Evolutionary conservation across 2,797 vertebrate genomes (phyloP).

Genomic region (Sciurus carolinensis): DNA sequence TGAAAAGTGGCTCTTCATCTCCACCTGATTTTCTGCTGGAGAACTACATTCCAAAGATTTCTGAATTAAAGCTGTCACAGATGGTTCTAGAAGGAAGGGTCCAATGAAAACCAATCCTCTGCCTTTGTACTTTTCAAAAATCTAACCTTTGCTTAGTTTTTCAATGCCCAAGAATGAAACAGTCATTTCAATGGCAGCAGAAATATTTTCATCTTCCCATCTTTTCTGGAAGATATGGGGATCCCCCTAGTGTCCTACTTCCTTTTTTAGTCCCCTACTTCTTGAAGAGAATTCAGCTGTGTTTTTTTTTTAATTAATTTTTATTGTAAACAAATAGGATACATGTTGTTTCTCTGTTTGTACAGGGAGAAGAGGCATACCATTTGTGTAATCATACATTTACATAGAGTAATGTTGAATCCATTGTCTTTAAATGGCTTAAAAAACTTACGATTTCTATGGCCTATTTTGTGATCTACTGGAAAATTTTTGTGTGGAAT

Average conservation of each 20-base stretch:
- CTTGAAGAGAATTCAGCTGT: constrained; percentile 44
- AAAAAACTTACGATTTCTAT: not conserved
- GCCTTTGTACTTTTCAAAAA: not conserved
- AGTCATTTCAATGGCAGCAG: not conserved
- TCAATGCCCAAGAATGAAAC: not conserved
- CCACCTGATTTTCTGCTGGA: not conserved
- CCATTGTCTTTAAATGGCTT: not conserved
- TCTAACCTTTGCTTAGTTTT: not conserved
- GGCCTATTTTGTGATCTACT: not conserved
- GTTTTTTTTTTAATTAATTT: not conserved
- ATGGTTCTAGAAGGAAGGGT: not conserved
- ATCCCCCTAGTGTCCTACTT: not conserved
- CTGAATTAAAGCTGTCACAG: not conserved
- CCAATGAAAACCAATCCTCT: not conserved
- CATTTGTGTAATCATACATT: too few species aligned
- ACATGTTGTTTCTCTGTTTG: too few species aligned
- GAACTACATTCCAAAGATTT: not conserved
- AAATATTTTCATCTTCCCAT: not conserved
- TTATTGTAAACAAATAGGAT: too few species aligned
- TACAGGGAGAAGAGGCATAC: too few species aligned
- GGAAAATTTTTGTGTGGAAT: not conserved
- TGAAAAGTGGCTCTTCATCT: not conserved
- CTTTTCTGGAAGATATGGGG: not conserved
- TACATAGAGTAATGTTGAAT: not conserved
- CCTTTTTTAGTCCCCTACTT: not conserved